Conservation (phyloP, 2,113 vertebrate species). For the Tinamus guttatus region DNA sequence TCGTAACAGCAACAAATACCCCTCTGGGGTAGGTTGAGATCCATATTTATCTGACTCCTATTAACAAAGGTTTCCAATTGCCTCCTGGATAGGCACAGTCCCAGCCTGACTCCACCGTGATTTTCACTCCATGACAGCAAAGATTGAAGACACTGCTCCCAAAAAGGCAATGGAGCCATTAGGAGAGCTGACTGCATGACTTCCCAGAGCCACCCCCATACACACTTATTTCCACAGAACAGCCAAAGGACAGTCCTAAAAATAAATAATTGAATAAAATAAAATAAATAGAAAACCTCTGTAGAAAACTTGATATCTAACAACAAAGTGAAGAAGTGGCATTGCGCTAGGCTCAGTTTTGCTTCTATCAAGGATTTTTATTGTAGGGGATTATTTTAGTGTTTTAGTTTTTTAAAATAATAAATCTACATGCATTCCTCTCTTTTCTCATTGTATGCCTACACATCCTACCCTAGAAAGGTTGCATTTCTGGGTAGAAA, state of each 20-base stretch:
- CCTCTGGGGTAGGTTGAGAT: background rate
- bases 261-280: too few species aligned
- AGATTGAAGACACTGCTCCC: background rate
- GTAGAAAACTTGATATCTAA: constrained; percentile 2
- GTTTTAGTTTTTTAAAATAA: background rate
- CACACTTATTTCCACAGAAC: constrained; percentile 11
- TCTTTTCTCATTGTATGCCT: background rate
- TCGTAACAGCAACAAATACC: background rate
- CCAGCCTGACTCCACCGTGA: background rate
- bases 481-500: background rate
- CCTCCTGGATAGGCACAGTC: background rate
- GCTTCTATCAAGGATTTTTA: constrained; percentile 53
- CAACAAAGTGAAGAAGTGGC: constrained; percentile 34
- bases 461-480: background rate
- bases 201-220: background rate
- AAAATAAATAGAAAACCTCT: background rate
- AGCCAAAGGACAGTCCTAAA: background rate
- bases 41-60: background rate
- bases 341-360: constrained; percentile 53
- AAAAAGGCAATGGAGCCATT: background rate
- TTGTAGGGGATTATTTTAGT: constrained; percentile 46
- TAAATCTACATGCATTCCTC: background rate
- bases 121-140: background rate
- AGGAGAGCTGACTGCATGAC: background rate
- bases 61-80: background rate